Evolutionary conservation across 2,888 invertebrate genomes (phyloP).

Genomic region (Microplitis deprimator): DNA sequence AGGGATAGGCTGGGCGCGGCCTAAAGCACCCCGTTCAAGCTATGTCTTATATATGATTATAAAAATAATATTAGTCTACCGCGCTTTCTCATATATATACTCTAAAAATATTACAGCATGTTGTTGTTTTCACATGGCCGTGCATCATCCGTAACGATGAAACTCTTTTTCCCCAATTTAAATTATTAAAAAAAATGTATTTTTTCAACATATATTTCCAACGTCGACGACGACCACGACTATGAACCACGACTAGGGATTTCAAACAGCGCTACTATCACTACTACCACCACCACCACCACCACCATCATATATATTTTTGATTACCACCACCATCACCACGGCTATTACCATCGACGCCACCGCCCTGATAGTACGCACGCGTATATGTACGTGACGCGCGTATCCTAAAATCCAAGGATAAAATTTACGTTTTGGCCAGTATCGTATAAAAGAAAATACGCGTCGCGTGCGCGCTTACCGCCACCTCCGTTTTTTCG

Average conservation of each 20-base stretch:
- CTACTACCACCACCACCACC: conserved; percentile 10
- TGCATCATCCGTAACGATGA: conserved; percentile 8
- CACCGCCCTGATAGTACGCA: conserved; percentile 41
- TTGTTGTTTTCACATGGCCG: conserved; percentile 48
- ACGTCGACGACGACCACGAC: too few species aligned
- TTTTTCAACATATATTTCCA: conserved; percentile 34
- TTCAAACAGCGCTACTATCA: neutral
- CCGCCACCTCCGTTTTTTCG: conserved; percentile 39
- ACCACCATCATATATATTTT: conserved; percentile 1
- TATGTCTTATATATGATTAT: conserved; percentile 68
- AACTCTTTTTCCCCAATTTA: conserved; percentile 12
- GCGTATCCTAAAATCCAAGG: conserved; percentile 35
- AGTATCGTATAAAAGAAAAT: conserved; percentile 38
- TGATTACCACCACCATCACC: conserved; percentile 23
- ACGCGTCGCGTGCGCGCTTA: conserved; percentile 36
- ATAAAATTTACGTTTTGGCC: conserved; percentile 40
- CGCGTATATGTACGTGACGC: conserved; percentile 44
- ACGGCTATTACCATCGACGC: conserved; percentile 7
- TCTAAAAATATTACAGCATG: conserved; percentile 54
- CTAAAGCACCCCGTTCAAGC: conserved; percentile 69
- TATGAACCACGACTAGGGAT: neutral
- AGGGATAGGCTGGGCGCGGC: conserved; percentile 69
- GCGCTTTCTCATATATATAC: conserved; percentile 61
- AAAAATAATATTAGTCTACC: conserved; percentile 65
- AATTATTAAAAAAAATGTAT: neutral